A percentile compares a stretch with the other conserved stretches of the same genome.
phyloP scores from a whole-genome alignment of 92 coral and sea anemone genomes.

The Parazoanthus swiftii region DNA sequence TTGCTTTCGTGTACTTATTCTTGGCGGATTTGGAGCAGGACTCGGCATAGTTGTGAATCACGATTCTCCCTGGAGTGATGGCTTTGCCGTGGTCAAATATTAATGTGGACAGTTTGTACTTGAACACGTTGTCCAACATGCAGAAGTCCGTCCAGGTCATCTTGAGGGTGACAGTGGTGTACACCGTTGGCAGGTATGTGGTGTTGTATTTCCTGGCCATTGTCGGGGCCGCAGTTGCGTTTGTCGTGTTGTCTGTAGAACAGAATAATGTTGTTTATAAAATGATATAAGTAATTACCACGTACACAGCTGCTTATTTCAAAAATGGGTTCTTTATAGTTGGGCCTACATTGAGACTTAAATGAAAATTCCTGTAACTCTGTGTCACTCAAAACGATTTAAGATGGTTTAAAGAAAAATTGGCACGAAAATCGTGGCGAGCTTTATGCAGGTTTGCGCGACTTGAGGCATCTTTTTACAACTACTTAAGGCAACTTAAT shows the following conservation, averaged over 20 bases:
- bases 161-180: slow-evolving; percentile 1
- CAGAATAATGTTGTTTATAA: neutral
- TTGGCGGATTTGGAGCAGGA: neutral
- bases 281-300: too few relatives aligned
- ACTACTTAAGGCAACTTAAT: too few relatives aligned
- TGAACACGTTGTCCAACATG: slow-evolving; percentile 22
- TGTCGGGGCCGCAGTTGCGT: neutral
- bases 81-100: neutral
- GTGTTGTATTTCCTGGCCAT: neutral
- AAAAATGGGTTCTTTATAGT: neutral
- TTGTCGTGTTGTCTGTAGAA: slow-evolving; percentile 11
- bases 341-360: too few relatives aligned
- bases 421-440: too few relatives aligned
- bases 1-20: slow-evolving; percentile 22
- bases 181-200: slow-evolving; percentile 6
- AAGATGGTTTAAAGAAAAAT: too few relatives aligned
- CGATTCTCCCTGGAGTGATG: neutral
- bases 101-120: neutral
- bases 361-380: too few relatives aligned
- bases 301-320: neutral
- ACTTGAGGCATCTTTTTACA: too few relatives aligned
- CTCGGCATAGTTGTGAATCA: slow-evolving; percentile 7
- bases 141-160: slow-evolving; percentile 40
- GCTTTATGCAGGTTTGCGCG: too few relatives aligned
- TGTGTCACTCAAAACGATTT: too few relatives aligned